phyloP scores from a whole-genome alignment of 2,888 invertebrate species.

The Uloborus plumipes region DNA sequence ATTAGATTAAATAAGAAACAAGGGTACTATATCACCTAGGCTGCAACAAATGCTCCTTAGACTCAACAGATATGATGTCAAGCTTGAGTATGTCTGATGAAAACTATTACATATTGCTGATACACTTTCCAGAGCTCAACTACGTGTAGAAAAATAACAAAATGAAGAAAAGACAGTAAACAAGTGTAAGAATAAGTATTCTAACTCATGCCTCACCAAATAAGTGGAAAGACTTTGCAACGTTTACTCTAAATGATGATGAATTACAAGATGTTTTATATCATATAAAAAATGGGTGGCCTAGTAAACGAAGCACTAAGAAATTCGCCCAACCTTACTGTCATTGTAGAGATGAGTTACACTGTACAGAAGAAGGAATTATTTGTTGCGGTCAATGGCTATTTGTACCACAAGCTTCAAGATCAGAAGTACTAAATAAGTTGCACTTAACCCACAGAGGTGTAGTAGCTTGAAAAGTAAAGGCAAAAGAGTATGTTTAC shows the following conservation, averaged over 20 bases:
- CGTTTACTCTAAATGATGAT: neutral
- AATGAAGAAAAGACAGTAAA: neutral
- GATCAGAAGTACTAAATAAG: neutral
- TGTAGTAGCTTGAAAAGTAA: conserved; percentile 1
- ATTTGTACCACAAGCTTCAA: conserved; percentile 1
- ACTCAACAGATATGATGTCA: conserved; percentile 30
- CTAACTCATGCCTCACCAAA: conserved; percentile 7
- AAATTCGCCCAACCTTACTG: neutral
- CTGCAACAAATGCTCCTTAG: conserved; percentile 22
- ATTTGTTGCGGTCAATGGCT: conserved; percentile 13
- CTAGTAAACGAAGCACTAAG: neutral
- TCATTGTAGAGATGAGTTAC: conserved; percentile 22
- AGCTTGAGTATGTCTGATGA: conserved; percentile 14
- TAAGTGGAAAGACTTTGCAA: conserved; percentile 4
- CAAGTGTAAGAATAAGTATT: neutral
- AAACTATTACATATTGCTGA: conserved; percentile 20
- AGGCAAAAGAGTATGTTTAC: conserved; percentile 19
- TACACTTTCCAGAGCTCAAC: conserved; percentile 18
- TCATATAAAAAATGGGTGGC: neutral
- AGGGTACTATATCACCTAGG: conserved; percentile 3
- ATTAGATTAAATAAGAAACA: conserved; percentile 3
- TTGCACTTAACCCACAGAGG: conserved; percentile 8
- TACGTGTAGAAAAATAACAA: neutral
- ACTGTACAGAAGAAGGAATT: conserved; percentile 4
- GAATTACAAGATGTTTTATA: neutral